phyloP scores from a whole-genome alignment of 2,888 invertebrate species.

The Ferrisia virgata region DNA sequence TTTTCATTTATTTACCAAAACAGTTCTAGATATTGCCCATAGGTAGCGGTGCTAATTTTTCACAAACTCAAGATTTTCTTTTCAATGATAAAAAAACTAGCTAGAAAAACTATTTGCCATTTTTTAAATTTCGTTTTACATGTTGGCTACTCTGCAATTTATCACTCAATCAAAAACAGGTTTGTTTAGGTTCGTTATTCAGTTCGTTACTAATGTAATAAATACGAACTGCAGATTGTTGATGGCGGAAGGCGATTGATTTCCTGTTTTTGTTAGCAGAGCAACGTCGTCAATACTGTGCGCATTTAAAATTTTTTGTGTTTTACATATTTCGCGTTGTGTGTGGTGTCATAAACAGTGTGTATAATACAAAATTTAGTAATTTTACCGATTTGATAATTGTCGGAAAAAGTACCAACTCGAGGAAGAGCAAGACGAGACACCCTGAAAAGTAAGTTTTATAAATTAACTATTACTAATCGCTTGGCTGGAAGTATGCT shows the following conservation, averaged over 20 bases:
- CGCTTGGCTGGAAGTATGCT: neutral
- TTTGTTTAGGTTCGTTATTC: conserved; percentile 38
- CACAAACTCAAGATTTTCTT: neutral
- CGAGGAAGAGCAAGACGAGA: neutral
- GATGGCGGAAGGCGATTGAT: conserved; percentile 39
- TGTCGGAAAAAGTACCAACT: neutral
- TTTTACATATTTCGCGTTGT: neutral
- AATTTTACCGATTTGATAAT: neutral
- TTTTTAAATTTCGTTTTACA: neutral
- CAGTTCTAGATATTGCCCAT: too few relatives aligned
- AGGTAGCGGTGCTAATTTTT: too few relatives aligned
- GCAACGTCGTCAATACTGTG: conserved; percentile 29
- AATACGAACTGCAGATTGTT: neutral
- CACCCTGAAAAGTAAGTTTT: neutral
- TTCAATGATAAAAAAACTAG: neutral
- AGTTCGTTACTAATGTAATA: conserved; percentile 3
- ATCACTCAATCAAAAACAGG: conserved; percentile 36
- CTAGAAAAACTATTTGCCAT: neutral
- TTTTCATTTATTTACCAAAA: too few relatives aligned
- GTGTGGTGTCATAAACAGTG: neutral
- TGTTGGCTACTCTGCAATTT: conserved; percentile 32
- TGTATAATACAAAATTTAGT: neutral
- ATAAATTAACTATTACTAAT: neutral
- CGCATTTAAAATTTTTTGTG: neutral
- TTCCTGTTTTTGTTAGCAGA: conserved; percentile 1